A percentile compares a stretch with the other conserved stretches of the same genome.
Evolutionary conservation across 2,888 invertebrate species (phyloP).

Genomic region (Netelia inedita): DNA sequence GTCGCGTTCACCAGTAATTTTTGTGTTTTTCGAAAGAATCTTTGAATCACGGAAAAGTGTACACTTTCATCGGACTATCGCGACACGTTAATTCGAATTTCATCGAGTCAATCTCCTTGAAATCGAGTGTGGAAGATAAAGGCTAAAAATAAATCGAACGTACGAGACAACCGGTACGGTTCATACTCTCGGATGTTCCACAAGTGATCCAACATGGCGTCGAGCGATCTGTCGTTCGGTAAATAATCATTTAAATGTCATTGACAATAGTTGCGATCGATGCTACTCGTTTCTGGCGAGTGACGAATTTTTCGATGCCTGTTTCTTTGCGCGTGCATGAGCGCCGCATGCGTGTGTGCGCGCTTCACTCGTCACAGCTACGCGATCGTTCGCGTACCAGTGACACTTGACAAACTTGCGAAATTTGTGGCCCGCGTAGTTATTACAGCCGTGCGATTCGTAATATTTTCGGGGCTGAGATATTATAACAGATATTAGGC

Average conservation of each 20-base stretch:
- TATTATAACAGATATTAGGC: too few relatives aligned
- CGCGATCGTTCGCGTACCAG: too few relatives aligned
- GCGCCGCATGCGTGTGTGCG: too few relatives aligned
- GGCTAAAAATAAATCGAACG: not conserved
- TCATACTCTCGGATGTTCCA: constrained; percentile 79
- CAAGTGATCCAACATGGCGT: constrained; percentile 84
- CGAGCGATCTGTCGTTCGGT: constrained; percentile 85
- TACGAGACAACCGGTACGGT: constrained; percentile 60
- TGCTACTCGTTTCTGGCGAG: constrained; percentile 4
- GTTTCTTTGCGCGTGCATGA: not conserved
- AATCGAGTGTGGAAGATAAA: constrained; percentile 8
- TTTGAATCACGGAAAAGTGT: constrained; percentile 26
- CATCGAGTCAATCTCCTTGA: not conserved
- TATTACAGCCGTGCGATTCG: too few relatives aligned
- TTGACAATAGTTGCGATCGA: constrained; percentile 20
- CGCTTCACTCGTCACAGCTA: too few relatives aligned
- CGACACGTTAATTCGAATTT: not conserved
- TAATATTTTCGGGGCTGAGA: too few relatives aligned
- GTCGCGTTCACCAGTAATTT: constrained; percentile 14
- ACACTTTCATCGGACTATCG: not conserved
- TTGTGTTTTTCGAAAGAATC: constrained; percentile 23
- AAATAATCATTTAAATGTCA: constrained; percentile 75
- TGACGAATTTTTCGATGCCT: constrained; percentile 2
- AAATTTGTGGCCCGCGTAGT: too few relatives aligned
- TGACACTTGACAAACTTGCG: too few relatives aligned